phyloP scores from a whole-genome alignment of 2,888 invertebrate species.

The Phengaris arion region DNA sequence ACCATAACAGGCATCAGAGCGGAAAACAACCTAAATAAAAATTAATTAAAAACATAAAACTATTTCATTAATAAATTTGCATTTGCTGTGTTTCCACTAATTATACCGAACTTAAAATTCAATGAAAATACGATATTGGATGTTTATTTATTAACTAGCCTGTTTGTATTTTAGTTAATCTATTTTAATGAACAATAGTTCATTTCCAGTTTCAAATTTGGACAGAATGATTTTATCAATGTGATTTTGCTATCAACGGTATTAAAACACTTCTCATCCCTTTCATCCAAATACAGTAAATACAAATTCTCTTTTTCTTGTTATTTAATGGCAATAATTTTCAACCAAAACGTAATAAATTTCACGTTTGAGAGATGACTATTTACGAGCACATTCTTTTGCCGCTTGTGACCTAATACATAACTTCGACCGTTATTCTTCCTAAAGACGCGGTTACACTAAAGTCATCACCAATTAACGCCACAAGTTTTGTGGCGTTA shows the following conservation, averaged over 20 bases:
- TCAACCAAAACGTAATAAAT: too few species aligned
- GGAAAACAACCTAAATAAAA: background rate
- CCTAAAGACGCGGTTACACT: too few species aligned
- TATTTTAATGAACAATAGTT: background rate
- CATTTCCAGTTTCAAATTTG: slow-evolving; percentile 4
- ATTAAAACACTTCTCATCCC: too few species aligned
- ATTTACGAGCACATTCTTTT: too few species aligned
- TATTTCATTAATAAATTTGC: slow-evolving; percentile 3
- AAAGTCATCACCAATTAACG: too few species aligned
- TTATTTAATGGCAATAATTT: too few species aligned
- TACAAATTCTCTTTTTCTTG: too few species aligned
- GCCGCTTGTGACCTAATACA: too few species aligned
- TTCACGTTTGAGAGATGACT: too few species aligned
- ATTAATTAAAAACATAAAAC: slow-evolving; percentile 8
- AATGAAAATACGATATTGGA: slow-evolving; percentile 10
- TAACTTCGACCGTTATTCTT: too few species aligned
- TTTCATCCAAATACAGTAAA: too few species aligned
- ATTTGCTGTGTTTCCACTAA: background rate
- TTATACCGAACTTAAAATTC: slow-evolving; percentile 10
- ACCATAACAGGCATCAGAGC: background rate
- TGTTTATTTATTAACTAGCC: background rate
- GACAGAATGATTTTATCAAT: background rate
- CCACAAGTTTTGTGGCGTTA: too few species aligned
- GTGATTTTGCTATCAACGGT: background rate
- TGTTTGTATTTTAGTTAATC: background rate